A percentile compares a stretch with the other conserved stretches of the same genome.
phyloP scores from a whole-genome alignment of 2,797 vertebrate genomes.

The Euthynnus affinis region DNA sequence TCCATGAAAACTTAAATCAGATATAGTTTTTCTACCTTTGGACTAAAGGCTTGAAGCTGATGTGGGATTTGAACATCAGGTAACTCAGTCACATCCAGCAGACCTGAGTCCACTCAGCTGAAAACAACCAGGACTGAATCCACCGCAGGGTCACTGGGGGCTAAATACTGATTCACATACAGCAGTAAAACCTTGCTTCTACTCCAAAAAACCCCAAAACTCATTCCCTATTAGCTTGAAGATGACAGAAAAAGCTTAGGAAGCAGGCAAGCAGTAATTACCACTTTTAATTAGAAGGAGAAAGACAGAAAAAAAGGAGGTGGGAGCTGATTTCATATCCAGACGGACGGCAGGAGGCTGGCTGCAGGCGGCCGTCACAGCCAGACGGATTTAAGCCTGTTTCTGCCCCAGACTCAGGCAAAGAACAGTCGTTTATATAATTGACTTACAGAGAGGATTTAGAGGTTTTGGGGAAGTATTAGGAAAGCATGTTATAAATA shows the following conservation, averaged over 20 bases:
- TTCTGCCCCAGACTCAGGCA: slow-evolving; percentile 27
- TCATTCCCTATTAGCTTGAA: slow-evolving; percentile 15
- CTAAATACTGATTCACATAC: slow-evolving; percentile 9
- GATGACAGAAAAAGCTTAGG: slow-evolving; percentile 45
- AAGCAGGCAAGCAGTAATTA: slow-evolving; percentile 62
- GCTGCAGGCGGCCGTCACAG: slow-evolving; percentile 9
- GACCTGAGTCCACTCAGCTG: slow-evolving; percentile 19
- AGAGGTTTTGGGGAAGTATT: slow-evolving; percentile 6
- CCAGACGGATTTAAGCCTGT: slow-evolving; percentile 42
- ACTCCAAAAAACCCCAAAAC: slow-evolving; percentile 29
- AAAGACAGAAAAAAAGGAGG: slow-evolving; percentile 20
- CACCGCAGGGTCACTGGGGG: neutral
- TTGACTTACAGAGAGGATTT: slow-evolving; percentile 22
- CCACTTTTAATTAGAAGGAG: slow-evolving; percentile 65
- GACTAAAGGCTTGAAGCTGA: neutral
- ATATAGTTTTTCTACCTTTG: neutral
- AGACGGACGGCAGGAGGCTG: neutral
- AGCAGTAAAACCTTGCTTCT: neutral
- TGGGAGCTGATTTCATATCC: slow-evolving; percentile 59
- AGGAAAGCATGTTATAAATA: slow-evolving; percentile 22
- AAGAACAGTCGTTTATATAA: slow-evolving; percentile 52
- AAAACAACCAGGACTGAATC: slow-evolving; percentile 37
- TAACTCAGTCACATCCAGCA: slow-evolving; percentile 7
- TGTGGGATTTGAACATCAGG: neutral
- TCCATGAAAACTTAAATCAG: no score